phyloP scores from a whole-genome alignment of 2,888 invertebrate genomes.

The Coremacera marginata region DNA sequence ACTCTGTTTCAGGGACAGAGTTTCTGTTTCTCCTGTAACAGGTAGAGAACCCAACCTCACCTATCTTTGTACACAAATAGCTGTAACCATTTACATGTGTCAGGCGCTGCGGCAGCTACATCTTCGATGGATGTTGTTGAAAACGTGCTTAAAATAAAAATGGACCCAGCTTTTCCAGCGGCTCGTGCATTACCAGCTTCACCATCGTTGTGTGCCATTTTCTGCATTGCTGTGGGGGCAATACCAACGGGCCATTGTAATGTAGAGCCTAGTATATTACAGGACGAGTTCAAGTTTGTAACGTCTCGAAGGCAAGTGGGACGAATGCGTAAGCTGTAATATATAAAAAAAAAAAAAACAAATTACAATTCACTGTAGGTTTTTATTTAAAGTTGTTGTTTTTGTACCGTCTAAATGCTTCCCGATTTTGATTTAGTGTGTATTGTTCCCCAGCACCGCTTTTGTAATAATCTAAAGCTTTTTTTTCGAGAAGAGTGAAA shows the following conservation, averaged over 20 bases:
- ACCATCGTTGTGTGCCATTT: slow-evolving; percentile 90
- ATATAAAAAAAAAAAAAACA: too few relatives aligned
- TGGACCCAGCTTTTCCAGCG: slow-evolving; percentile 80
- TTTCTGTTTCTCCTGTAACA: too few relatives aligned
- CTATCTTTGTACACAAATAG: slow-evolving; percentile 90
- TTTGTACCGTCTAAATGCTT: slow-evolving; percentile 76
- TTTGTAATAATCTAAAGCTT: slow-evolving; percentile 84
- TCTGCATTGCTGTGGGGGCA: slow-evolving; percentile 92
- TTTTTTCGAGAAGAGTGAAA: slow-evolving; percentile 74
- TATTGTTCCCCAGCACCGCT: slow-evolving; percentile 87
- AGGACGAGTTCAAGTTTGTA: slow-evolving; percentile 74
- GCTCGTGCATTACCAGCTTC: slow-evolving; percentile 88
- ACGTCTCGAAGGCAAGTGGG: slow-evolving; percentile 85
- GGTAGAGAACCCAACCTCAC: slow-evolving; percentile 69
- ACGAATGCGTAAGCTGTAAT: slow-evolving; percentile 72
- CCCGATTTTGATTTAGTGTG: slow-evolving; percentile 79
- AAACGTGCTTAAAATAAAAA: slow-evolving; percentile 88
- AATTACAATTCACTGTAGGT: neutral
- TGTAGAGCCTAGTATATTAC: slow-evolving; percentile 75
- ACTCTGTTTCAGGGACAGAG: too few relatives aligned
- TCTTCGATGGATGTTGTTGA: slow-evolving; percentile 91
- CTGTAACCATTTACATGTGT: slow-evolving; percentile 89
- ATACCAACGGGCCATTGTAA: slow-evolving; percentile 83
- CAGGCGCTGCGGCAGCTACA: slow-evolving; percentile 82
- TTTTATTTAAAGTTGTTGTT: neutral